Percentiles rank a stretch among this genome's conserved stretches.
These are phyloP conservation scores for Synanthedon vespiformis DNA, from an alignment of 2,888 invertebrate genomes.

Conservation along the genomic window DNA sequence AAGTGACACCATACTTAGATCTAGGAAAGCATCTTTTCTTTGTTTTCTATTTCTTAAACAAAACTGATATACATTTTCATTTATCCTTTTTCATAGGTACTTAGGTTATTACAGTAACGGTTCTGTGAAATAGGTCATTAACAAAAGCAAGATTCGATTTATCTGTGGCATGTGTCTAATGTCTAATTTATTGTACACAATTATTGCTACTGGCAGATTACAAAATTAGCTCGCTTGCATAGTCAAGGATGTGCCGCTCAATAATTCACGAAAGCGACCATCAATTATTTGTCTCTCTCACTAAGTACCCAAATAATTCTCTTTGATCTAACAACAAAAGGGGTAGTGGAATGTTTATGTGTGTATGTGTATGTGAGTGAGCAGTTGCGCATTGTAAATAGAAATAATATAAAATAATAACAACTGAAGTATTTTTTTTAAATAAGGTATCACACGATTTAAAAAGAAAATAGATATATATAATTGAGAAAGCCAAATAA, in stretches of 20 bases:
- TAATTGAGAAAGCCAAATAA: no score
- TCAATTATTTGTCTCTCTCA: constrained; percentile 31
- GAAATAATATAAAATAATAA: no score
- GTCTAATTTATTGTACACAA: not conserved
- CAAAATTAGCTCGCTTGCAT: not conserved
- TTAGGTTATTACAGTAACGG: no score
- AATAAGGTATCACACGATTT: no score
- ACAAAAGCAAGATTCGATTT: not conserved
- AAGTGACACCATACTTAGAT: constrained; percentile 40
- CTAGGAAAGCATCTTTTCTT: no score
- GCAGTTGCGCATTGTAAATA: no score
- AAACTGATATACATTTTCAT: no score
- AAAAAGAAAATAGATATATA: no score
- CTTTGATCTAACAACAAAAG: constrained; percentile 43
- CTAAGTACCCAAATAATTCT: constrained; percentile 23
- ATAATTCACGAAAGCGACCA: constrained; percentile 33
- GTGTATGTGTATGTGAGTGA: not conserved
- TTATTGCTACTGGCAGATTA: not conserved
- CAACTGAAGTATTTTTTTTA: no score
- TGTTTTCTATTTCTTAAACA: no score
- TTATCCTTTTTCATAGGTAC: no score
- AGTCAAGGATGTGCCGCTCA: constrained; percentile 10
- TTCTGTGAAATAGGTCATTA: not conserved
- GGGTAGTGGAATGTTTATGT: constrained; percentile 12
- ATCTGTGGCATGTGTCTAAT: not conserved